Base-by-base conservation (phyloP, 2,113 vertebrate species). In the Macquaria australasica region DNA sequence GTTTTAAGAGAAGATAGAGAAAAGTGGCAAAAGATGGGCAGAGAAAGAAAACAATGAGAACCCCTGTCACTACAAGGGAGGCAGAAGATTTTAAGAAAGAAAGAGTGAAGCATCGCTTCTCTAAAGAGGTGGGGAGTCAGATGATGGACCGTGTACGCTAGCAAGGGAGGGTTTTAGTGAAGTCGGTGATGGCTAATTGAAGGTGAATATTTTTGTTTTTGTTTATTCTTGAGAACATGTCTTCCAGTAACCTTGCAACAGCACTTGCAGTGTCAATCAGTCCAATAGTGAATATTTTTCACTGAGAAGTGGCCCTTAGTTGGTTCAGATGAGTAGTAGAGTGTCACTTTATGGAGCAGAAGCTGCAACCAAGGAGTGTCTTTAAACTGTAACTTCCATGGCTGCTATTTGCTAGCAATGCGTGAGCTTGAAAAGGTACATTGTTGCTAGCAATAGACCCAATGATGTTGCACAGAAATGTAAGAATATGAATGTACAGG, bases 391-490 rank as follows among this genome's bases (percentile, higher is more conserved):
- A 75, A 81, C 84, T 82, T 79, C 80, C 45, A 31, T 39, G 72
- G 84, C 73, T 90, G 86, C 82, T 79, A 12, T 53, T 80, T 72
- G 80, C 45, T 51, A 81, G 87, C 83, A 73, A 18, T 51, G 62
- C 66, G 48, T 64, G 51, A 78, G 76, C 72, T 83, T 60, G 39
- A 58, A 79, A 82, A 72, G 68, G 66, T 60, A 63, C 51, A 45
- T 39, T 37, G 77, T 43, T 73, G 82, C 60, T 83, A 66, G 77
- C 64, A 64, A 75, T 59, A 83, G 73, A 84, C 73, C 79, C 71
- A 73, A 79, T 69, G 50, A 89, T 88, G 79, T 91, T 93, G 92
- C 90, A 91, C 90, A 92, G 89, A 84, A 85, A 82, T 70, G 84
- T 80, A 77, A 72, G 66, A 68, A 83, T 64, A 68, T 93, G 92